Evolutionary conservation across 2,113 vertebrate species (phyloP).

Genomic region (Ornithorhynchus anatinus): DNA sequence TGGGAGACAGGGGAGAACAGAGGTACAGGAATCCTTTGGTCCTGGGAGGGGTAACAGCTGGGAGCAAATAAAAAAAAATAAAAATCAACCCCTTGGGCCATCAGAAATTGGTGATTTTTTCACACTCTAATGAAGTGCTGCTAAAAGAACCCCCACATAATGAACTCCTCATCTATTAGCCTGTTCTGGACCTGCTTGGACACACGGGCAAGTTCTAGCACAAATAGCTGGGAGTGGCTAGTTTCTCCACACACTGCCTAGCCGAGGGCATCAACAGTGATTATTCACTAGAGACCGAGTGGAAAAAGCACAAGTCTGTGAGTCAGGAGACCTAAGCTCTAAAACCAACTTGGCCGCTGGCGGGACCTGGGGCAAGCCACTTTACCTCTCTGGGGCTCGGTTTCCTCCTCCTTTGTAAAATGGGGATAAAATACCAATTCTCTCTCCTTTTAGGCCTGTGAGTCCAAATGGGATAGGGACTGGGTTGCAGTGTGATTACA

Average conservation of each 20-base stretch:
- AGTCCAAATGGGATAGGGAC: too few species aligned
- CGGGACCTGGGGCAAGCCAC: neutral
- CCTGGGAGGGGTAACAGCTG: too few species aligned
- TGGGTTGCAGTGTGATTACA: too few species aligned
- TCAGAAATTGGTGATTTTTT: neutral
- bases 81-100: neutral
- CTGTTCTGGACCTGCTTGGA: neutral
- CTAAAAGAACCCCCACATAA: neutral
- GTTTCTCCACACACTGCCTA: neutral
- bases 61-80: neutral
- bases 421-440: neutral
- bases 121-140: neutral
- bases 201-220: constrained; percentile 2
- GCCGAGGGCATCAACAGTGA: constrained; percentile 26
- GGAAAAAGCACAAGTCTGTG: neutral
- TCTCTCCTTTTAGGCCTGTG: too few species aligned
- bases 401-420: neutral
- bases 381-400: neutral
- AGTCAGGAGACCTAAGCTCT: neutral
- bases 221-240: neutral
- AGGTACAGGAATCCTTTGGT: too few species aligned
- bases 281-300: neutral
- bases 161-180: neutral
- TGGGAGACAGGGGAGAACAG: too few species aligned
- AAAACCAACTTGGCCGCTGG: neutral